Evolutionary conservation across 2,888 invertebrate genomes (phyloP).

Genomic region (Iselma pallidipennis): DNA sequence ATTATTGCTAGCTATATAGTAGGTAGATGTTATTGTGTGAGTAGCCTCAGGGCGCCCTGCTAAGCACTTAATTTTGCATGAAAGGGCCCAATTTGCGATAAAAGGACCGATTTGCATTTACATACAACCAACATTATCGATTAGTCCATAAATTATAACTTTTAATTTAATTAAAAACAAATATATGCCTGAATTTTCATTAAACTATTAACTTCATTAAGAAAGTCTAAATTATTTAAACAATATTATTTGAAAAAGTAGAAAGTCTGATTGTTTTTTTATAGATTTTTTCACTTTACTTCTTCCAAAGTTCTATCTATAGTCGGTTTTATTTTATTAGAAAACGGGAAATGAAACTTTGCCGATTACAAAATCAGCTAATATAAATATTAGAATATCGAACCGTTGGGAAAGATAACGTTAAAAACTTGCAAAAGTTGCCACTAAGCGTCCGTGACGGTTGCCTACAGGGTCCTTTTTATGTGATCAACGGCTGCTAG

Average conservation of each 20-base stretch:
- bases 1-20: not conserved
- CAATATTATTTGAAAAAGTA: too few species aligned
- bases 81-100: slow-evolving; percentile 18
- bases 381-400: slow-evolving; percentile 45
- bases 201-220: not conserved
- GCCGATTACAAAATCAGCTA: slow-evolving; percentile 36
- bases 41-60: not conserved
- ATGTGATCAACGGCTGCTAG: slow-evolving; percentile 18
- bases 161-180: slow-evolving; percentile 12
- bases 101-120: slow-evolving; percentile 15
- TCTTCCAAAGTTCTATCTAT: too few species aligned
- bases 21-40: not conserved
- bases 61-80: slow-evolving; percentile 21
- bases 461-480: slow-evolving; percentile 21
- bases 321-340: slow-evolving; percentile 33
- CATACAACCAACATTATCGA: slow-evolving; percentile 9
- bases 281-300: too few species aligned
- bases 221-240: not conserved
- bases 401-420: slow-evolving; percentile 43
- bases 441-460: slow-evolving; percentile 34
- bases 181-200: not conserved
- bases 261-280: too few species aligned
- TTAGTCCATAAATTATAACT: slow-evolving; percentile 12
- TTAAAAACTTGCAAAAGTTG: slow-evolving; percentile 39
- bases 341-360: slow-evolving; percentile 32